These are phyloP conservation scores for Thamnophis elegans DNA, from an alignment of 2,797 vertebrate genomes.

Conservation along the genomic window DNA sequence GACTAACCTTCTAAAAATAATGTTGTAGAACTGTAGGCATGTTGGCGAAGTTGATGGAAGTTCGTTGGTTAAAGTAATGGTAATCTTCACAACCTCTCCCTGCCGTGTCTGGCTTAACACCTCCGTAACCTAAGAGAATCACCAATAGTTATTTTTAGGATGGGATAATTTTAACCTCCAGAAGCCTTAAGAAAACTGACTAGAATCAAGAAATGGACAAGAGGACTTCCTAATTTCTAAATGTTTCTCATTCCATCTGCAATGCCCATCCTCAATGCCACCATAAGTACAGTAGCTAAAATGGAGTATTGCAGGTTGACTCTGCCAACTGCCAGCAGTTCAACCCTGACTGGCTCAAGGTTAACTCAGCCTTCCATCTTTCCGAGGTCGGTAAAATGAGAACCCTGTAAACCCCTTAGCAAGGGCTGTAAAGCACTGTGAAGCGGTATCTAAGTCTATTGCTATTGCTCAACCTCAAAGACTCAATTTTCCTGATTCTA, in stretches of 20 bases:
- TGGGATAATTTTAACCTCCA: no score
- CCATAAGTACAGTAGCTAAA: neutral
- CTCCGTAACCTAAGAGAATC: slow-evolving; percentile 79
- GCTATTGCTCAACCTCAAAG: neutral
- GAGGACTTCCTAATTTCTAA: neutral
- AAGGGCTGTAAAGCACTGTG: neutral
- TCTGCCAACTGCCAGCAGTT: neutral
- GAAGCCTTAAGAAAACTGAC: neutral
- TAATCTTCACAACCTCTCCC: slow-evolving; percentile 85
- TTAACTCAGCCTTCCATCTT: neutral
- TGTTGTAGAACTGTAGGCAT: slow-evolving; percentile 94
- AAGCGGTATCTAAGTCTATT: neutral
- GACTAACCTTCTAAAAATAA: slow-evolving; percentile 87
- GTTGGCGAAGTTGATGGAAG: slow-evolving; percentile 89
- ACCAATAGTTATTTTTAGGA: slow-evolving; percentile 26
- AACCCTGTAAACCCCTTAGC: neutral
- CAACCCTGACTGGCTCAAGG: neutral
- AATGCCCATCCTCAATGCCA: neutral
- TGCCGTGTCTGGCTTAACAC: slow-evolving; percentile 81
- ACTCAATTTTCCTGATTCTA: neutral
- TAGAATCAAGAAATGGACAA: neutral
- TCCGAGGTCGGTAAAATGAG: neutral
- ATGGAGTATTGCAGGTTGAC: neutral
- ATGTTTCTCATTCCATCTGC: neutral
- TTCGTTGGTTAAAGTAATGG: slow-evolving; percentile 87